Conservation (phyloP, 92 coral and sea anemone genomes). For the Heteractis magnifica region DNA sequence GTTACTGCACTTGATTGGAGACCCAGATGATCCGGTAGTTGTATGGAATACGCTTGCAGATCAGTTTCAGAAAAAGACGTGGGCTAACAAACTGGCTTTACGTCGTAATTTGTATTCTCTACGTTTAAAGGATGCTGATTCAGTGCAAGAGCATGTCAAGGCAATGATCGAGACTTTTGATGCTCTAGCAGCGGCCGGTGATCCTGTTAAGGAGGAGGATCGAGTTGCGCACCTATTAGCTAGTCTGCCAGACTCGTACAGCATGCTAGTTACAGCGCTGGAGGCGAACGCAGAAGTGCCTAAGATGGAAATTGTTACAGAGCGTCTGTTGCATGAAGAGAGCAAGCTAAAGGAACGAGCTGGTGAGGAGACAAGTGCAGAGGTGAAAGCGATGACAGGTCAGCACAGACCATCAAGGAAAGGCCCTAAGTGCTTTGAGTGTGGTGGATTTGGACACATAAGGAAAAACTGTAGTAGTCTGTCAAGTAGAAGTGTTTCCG, state of each 20-base stretch:
- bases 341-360: constrained; percentile 50
- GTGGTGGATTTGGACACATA: constrained; percentile 45
- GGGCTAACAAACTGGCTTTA: constrained; percentile 53
- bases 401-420: constrained; percentile 22
- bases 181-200: constrained; percentile 40
- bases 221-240: constrained; percentile 52
- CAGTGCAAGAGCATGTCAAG: constrained; percentile 50
- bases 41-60: constrained; percentile 48
- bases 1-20: constrained; percentile 32
- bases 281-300: constrained; percentile 59
- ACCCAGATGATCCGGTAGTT: constrained; percentile 36
- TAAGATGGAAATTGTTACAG: constrained; percentile 59
- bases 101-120: constrained; percentile 35
- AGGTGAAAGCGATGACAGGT: constrained; percentile 27
- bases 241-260: constrained; percentile 54
- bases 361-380: too few relatives aligned
- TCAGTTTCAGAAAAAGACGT: constrained; percentile 50
- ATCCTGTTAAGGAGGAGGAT: constrained; percentile 48
- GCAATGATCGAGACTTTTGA: constrained; percentile 52
- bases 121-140: constrained; percentile 36
- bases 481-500: constrained; percentile 15
- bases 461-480: constrained; percentile 26
- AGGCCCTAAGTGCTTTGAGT: constrained; percentile 51
- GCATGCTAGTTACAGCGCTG: constrained; percentile 70
- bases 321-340: constrained; percentile 68